These are phyloP conservation scores for Ophion ellenae DNA, from an alignment of 2,888 invertebrate species.

Conservation along the genomic window DNA sequence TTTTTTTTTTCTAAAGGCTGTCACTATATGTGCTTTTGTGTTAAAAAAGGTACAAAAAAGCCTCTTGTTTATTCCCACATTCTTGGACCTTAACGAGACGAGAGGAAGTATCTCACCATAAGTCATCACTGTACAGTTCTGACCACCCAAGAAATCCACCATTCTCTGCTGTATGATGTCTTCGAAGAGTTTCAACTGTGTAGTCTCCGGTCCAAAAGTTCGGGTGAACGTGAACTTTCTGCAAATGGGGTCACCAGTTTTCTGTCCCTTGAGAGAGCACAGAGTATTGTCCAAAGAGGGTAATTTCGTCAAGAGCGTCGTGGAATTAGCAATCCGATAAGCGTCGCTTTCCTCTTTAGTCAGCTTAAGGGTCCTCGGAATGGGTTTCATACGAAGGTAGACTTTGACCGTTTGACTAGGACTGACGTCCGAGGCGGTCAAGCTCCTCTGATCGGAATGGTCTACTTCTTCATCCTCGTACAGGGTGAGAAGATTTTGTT, in stretches of 20 bases:
- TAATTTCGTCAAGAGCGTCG: conserved; percentile 84
- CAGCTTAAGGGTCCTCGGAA: conserved; percentile 77
- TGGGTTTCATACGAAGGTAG: conserved; percentile 86
- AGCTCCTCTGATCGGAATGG: conserved; percentile 52
- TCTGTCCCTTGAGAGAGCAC: conserved; percentile 73
- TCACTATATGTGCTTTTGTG: not conserved
- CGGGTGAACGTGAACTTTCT: conserved; percentile 80
- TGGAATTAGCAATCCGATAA: conserved; percentile 83
- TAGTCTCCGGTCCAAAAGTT: conserved; percentile 80
- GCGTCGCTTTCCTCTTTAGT: conserved; percentile 79
- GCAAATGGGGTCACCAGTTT: conserved; percentile 71
- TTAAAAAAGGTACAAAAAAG: too few relatives aligned
- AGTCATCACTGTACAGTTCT: conserved; percentile 92
- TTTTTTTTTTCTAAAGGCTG: not conserved
- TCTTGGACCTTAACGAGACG: not conserved
- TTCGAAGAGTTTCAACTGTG: conserved; percentile 83
- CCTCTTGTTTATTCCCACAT: too few relatives aligned
- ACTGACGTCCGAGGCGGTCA: conserved; percentile 43
- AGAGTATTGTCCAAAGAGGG: conserved; percentile 78
- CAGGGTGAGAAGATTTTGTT: conserved; percentile 76
- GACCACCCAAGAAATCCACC: conserved; percentile 84
- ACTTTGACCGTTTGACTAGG: conserved; percentile 84
- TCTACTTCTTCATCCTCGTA: conserved; percentile 74
- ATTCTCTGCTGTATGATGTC: conserved; percentile 78
- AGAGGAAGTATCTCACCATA: conserved; percentile 7